phyloP scores from a whole-genome alignment of 2,113 vertebrate species.

The Ophiodon elongatus region DNA sequence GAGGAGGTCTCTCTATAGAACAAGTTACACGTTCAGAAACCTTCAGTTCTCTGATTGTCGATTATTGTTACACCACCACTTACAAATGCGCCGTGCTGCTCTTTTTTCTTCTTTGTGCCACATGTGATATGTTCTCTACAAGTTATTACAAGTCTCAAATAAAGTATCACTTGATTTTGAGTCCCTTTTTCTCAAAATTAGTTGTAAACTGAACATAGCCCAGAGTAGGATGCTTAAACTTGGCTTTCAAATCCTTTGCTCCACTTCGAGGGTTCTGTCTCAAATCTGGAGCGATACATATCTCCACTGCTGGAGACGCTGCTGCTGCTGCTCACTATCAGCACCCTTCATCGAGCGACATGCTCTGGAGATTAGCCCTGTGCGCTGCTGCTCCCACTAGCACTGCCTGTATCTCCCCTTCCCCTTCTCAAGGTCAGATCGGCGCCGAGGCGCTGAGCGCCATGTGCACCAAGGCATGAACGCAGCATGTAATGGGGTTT shows the following conservation, averaged over 20 bases:
- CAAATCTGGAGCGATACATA: slow-evolving; percentile 70
- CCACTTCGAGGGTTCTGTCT: slow-evolving; percentile 58
- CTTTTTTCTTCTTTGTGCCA: neutral
- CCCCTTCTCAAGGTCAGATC: slow-evolving; percentile 78
- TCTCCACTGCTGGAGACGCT: slow-evolving; percentile 56
- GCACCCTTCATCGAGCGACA: slow-evolving; percentile 62
- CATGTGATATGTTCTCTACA: too few relatives aligned
- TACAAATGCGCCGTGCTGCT: neutral
- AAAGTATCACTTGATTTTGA: slow-evolving; percentile 14
- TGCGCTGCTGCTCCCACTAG: slow-evolving; percentile 48
- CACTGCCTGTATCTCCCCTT: slow-evolving; percentile 49
- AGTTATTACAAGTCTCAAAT: neutral
- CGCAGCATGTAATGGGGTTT: slow-evolving; percentile 57
- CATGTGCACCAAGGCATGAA: slow-evolving; percentile 13
- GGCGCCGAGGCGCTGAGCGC: neutral
- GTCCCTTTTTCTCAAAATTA: slow-evolving; percentile 5
- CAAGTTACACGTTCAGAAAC: neutral
- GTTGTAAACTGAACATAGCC: slow-evolving; percentile 33
- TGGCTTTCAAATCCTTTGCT: slow-evolving; percentile 54
- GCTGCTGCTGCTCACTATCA: slow-evolving; percentile 66
- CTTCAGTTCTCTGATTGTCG: neutral
- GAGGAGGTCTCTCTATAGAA: neutral
- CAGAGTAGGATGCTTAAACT: slow-evolving; percentile 37
- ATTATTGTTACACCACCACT: neutral
- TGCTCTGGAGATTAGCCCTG: slow-evolving; percentile 71